phyloP scores from a whole-genome alignment of 2,888 invertebrate genomes.

The Ophion ellenae region DNA sequence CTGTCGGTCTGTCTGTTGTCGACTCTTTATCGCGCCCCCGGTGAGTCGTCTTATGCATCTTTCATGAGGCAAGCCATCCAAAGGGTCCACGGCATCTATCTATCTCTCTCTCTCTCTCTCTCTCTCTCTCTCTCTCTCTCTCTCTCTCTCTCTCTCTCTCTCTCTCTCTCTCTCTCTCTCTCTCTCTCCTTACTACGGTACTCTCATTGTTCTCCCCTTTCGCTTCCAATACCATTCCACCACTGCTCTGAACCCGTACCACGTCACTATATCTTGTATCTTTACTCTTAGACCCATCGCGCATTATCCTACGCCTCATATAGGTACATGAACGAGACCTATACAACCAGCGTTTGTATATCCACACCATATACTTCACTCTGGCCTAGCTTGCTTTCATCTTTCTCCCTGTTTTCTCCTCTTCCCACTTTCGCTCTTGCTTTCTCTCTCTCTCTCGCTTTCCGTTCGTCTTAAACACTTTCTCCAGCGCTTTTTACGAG shows the following conservation, averaged over 20 bases:
- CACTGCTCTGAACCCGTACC: slow-evolving; percentile 71
- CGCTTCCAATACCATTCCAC: slow-evolving; percentile 52
- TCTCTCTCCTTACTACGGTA: slow-evolving; percentile 54
- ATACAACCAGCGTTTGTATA: slow-evolving; percentile 48
- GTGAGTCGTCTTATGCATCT: slow-evolving; percentile 84
- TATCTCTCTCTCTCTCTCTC: slow-evolving; percentile 58
- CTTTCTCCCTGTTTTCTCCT: slow-evolving; percentile 37
- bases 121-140: no score
- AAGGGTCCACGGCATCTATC: slow-evolving; percentile 81
- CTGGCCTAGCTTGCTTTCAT: slow-evolving; percentile 57
- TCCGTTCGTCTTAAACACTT: slow-evolving; percentile 33
- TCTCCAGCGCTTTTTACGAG: slow-evolving; percentile 59
- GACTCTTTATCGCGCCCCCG: slow-evolving; percentile 84
- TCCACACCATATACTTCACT: slow-evolving; percentile 40
- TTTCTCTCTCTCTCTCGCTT: slow-evolving; percentile 19
- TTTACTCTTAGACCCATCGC: slow-evolving; percentile 53
- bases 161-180: slow-evolving; percentile 33
- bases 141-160: slow-evolving; percentile 49
- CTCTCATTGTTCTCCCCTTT: slow-evolving; percentile 49
- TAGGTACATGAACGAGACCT: slow-evolving; percentile 34
- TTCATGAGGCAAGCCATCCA: slow-evolving; percentile 83
- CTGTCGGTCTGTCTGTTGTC: slow-evolving; percentile 84
- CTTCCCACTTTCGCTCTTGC: slow-evolving; percentile 27
- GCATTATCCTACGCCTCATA: slow-evolving; percentile 50
- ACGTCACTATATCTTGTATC: slow-evolving; percentile 59